Percentiles rank a stretch among this genome's conserved stretches.
Conservation (phyloP, 1,140 invertebrate genomes). For the Diplogasteroides magnus region DNA sequence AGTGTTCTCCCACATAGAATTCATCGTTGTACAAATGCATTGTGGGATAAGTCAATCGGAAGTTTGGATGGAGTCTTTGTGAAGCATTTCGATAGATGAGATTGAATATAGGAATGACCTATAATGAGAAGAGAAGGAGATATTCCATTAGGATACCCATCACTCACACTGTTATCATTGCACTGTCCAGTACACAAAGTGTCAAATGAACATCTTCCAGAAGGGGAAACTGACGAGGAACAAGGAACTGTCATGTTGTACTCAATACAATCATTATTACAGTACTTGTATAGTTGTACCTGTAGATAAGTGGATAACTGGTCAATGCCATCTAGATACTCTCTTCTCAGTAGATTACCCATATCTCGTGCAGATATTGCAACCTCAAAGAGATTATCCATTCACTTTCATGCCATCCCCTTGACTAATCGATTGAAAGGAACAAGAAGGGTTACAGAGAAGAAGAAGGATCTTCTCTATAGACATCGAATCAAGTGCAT, state of each 20-base stretch:
- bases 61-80: constrained; percentile 33
- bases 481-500: too few species aligned
- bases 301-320: constrained; percentile 26
- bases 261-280: background rate
- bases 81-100: constrained; percentile 35
- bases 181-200: constrained; percentile 33
- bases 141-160: too few species aligned
- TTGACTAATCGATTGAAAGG: constrained; percentile 10
- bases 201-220: constrained; percentile 24
- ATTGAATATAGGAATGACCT: constrained; percentile 34
- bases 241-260: constrained; percentile 36
- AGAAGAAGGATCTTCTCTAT: background rate
- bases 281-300: background rate
- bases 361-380: constrained; percentile 34
- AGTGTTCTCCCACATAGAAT: constrained; percentile 37
- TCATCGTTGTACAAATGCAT: constrained; percentile 40
- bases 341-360: constrained; percentile 28
- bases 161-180: constrained; percentile 34
- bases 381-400: constrained; percentile 25
- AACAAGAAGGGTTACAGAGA: background rate
- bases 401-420: constrained; percentile 12
- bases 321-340: constrained; percentile 31
- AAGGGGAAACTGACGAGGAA: background rate
- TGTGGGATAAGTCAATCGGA: constrained; percentile 35
- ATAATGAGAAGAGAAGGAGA: background rate